Percentiles rank a stretch among this genome's conserved stretches.
phyloP scores from a whole-genome alignment of 2,888 invertebrate species.

The Tetropium fuscum region DNA sequence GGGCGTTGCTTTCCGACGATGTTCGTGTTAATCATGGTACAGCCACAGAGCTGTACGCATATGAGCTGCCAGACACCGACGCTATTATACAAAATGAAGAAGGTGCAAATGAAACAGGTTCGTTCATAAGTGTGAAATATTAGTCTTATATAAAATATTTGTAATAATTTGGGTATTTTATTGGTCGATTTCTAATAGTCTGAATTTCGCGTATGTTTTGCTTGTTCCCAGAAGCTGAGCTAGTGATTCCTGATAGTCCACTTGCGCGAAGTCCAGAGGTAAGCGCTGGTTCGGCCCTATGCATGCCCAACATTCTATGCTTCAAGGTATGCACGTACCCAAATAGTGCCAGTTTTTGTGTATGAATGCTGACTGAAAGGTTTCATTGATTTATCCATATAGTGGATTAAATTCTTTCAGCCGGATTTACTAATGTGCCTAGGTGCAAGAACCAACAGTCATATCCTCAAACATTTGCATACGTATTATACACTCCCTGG shows the following conservation, averaged over 20 bases:
- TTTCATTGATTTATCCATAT: too few relatives aligned
- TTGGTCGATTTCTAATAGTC: too few relatives aligned
- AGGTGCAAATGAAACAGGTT: slow-evolving; percentile 50
- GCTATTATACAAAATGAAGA: slow-evolving; percentile 44
- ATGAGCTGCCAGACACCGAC: slow-evolving; percentile 72
- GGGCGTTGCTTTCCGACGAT: slow-evolving; percentile 70
- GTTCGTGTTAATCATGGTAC: slow-evolving; percentile 67
- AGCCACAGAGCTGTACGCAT: slow-evolving; percentile 74
- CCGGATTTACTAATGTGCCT: too few relatives aligned
- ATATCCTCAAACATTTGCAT: too few relatives aligned
- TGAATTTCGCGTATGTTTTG: too few relatives aligned
- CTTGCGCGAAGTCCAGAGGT: slow-evolving; percentile 70
- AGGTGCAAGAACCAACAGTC: too few relatives aligned
- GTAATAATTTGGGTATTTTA: too few relatives aligned
- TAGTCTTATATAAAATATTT: too few relatives aligned
- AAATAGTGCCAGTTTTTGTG: slow-evolving; percentile 30
- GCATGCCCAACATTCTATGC: slow-evolving; percentile 89
- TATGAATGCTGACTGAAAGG: too few relatives aligned
- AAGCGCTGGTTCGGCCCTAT: slow-evolving; percentile 81
- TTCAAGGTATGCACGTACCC: slow-evolving; percentile 79
- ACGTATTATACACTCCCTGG: too few relatives aligned
- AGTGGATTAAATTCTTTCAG: too few relatives aligned
- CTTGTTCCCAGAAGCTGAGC: slow-evolving; percentile 55
- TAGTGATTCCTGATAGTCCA: slow-evolving; percentile 58
- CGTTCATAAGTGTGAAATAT: slow-evolving; percentile 25